Percentiles rank a stretch among this genome's conserved stretches.
Evolutionary conservation across 2,797 vertebrate genomes (phyloP).

Genomic region (Mycteria americana): DNA sequence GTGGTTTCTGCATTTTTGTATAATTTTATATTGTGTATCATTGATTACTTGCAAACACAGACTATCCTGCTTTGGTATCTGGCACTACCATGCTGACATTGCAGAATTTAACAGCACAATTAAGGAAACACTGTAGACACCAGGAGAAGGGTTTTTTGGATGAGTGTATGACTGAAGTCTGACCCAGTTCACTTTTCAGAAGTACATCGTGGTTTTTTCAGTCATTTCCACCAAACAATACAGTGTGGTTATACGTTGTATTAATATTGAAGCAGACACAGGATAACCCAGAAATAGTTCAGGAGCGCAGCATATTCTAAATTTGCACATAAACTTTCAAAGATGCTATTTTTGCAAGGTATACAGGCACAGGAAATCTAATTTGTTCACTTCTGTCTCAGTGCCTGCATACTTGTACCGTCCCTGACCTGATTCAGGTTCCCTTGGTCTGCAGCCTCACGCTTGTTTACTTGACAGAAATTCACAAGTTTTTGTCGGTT

Average conservation of each 20-base stretch:
- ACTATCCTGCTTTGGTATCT: neutral
- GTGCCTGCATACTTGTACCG: conserved; percentile 27
- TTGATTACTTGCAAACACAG: neutral
- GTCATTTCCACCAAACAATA: conserved; percentile 35
- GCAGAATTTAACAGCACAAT: neutral
- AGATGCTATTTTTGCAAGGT: conserved; percentile 64
- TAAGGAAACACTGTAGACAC: conserved; percentile 35
- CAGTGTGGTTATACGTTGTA: neutral
- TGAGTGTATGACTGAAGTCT: conserved; percentile 24
- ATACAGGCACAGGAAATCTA: conserved; percentile 53
- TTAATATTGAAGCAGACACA: conserved; percentile 50
- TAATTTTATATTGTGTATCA: neutral
- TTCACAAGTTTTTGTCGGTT: neutral
- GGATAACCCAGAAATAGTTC: conserved; percentile 66
- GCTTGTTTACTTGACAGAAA: conserved; percentile 14
- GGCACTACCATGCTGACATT: neutral
- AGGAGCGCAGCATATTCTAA: conserved; percentile 21
- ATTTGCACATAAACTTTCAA: conserved; percentile 55
- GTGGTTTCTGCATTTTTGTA: neutral
- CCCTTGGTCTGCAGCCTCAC: conserved; percentile 7
- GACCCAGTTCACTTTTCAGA: conserved; percentile 2
- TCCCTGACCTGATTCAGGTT: conserved; percentile 25
- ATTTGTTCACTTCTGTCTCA: conserved; percentile 33
- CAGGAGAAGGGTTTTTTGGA: conserved; percentile 1
- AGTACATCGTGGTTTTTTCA: neutral